These are phyloP conservation scores for Tryphoninae sp. DNA, from an alignment of 2,888 invertebrate genomes.

Conservation along the genomic window DNA sequence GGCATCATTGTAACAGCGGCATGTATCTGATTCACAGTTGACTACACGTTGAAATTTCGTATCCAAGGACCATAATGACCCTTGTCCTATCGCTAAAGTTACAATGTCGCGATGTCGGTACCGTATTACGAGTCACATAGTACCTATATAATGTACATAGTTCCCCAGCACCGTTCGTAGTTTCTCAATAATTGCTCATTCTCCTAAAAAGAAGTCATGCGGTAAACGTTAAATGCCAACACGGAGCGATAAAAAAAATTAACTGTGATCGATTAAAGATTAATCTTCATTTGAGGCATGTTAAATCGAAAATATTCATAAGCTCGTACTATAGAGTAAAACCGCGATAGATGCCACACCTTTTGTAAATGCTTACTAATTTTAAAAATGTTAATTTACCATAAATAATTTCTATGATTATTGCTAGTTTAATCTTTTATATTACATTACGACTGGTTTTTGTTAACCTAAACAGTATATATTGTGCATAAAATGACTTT, in stretches of 20 bases:
- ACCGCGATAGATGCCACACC: no score
- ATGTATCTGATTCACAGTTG: conserved; percentile 56
- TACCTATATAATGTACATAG: not conserved
- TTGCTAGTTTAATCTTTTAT: no score
- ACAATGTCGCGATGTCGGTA: not conserved
- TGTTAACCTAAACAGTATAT: no score
- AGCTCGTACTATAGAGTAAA: no score
- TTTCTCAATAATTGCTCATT: not conserved
- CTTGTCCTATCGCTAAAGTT: conserved; percentile 39
- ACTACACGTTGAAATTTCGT: conserved; percentile 42
- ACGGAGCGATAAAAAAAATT: not conserved
- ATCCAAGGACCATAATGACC: conserved; percentile 46
- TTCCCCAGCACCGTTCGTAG: not conserved
- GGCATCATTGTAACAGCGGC: conserved; percentile 32
- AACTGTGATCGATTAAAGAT: not conserved
- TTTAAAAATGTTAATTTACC: no score
- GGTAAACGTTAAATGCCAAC: not conserved
- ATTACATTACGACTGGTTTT: no score
- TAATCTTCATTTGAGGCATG: not conserved
- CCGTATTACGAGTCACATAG: not conserved
- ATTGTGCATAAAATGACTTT: no score
- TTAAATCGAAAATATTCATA: no score
- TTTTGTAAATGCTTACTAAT: no score
- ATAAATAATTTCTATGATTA: no score
- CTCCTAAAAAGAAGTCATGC: not conserved